Percentiles rank a stretch among this genome's conserved stretches.
Conservation (phyloP, 2,113 vertebrate species). For the Erinaceus europaeus region DNA sequence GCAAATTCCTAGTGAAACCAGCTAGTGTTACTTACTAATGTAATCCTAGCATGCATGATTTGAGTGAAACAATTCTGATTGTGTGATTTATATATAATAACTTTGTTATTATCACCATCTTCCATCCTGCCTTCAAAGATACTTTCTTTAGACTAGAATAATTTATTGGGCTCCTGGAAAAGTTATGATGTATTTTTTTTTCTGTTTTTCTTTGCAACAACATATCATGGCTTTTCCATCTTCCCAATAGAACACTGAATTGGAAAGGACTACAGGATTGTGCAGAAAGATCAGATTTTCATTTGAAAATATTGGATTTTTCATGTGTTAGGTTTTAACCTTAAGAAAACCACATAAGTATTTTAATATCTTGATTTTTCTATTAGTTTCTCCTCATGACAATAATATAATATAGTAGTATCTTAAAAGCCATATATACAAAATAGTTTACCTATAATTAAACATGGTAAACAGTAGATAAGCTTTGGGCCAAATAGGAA, state of each 20-base stretch:
- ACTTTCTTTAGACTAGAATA: not conserved
- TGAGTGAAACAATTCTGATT: not conserved
- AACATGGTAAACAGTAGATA: not conserved
- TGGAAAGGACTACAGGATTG: not conserved
- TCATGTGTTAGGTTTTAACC: not conserved
- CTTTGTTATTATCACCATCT: not conserved
- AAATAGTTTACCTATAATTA: not conserved
- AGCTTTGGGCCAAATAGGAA: not conserved
- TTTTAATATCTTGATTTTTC: not conserved
- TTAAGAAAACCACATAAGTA: not conserved
- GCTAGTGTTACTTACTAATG: not conserved
- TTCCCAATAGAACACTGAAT: too few relatives aligned
- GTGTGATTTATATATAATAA: not conserved
- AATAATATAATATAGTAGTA: not conserved
- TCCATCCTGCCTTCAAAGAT: not conserved
- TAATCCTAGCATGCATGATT: not conserved
- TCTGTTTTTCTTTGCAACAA: too few relatives aligned
- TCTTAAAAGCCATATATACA: not conserved
- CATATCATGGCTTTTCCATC: too few relatives aligned
- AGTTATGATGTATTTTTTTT: too few relatives aligned
- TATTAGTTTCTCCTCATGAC: not conserved
- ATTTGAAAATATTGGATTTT: not conserved
- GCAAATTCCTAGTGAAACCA: not conserved
- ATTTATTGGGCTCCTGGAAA: too few relatives aligned
- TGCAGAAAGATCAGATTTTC: not conserved